Conservation (phyloP, 2,888 invertebrate genomes). For the Eupeodes luniger region DNA sequence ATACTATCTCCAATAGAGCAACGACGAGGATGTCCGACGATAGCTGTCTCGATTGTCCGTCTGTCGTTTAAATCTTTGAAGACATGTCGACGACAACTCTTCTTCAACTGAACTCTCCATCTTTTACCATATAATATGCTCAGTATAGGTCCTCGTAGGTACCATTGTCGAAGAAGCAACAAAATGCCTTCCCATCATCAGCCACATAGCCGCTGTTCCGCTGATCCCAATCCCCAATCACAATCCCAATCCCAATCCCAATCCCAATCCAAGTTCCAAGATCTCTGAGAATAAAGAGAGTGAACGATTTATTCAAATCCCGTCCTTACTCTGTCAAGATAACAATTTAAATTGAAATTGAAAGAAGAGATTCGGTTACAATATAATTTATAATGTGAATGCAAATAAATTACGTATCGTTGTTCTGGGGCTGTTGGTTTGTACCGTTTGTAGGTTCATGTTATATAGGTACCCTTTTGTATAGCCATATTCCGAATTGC, state of each 20-base stretch:
- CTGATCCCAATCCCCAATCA: constrained; percentile 50
- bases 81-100: constrained; percentile 80
- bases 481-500: constrained; percentile 51
- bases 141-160: neutral
- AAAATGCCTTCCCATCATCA: constrained; percentile 67
- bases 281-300: constrained; percentile 77
- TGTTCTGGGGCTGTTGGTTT: constrained; percentile 15
- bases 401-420: constrained; percentile 76
- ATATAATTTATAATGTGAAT: constrained; percentile 83
- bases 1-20: constrained; percentile 53
- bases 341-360: constrained; percentile 84
- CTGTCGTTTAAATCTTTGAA: constrained; percentile 79
- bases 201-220: constrained; percentile 30
- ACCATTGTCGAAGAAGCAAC: constrained; percentile 13
- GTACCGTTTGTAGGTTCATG: constrained; percentile 18
- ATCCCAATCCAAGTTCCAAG: constrained; percentile 61
- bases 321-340: constrained; percentile 82
- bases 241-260: constrained; percentile 26
- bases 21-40: constrained; percentile 65
- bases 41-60: constrained; percentile 77
- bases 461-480: constrained; percentile 3
- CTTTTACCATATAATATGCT: constrained; percentile 25
- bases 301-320: constrained; percentile 81
- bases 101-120: constrained; percentile 73
- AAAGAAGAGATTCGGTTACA: constrained; percentile 84